phyloP scores from a whole-genome alignment of 1,140 invertebrate genomes.

The Zaprionus kolodkinae region DNA sequence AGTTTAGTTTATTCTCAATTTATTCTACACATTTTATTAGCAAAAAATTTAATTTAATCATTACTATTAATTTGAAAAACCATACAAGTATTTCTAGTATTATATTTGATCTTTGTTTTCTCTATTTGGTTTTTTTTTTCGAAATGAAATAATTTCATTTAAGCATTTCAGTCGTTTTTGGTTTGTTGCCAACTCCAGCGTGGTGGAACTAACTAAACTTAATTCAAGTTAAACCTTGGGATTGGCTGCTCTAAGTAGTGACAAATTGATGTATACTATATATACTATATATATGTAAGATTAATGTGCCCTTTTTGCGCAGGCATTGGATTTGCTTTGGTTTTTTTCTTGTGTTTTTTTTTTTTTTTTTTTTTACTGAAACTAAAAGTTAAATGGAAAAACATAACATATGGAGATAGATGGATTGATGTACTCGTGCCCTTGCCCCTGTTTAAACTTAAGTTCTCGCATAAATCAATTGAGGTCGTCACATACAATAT shows the following conservation, averaged over 20 bases:
- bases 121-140: constrained; percentile 45
- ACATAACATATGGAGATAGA: constrained; percentile 15
- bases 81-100: constrained; percentile 38
- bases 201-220: constrained; percentile 28
- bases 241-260: constrained; percentile 48
- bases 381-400: constrained; percentile 14
- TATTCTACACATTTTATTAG: constrained; percentile 61
- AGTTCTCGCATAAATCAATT: constrained; percentile 8
- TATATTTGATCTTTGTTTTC: constrained; percentile 46
- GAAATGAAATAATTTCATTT: constrained; percentile 78
- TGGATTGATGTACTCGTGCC: neutral
- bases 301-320: constrained; percentile 17
- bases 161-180: constrained; percentile 77
- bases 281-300: constrained; percentile 24
- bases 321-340: constrained; percentile 74
- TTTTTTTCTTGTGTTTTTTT: too few relatives aligned
- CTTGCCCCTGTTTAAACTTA: constrained; percentile 14
- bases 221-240: constrained; percentile 27
- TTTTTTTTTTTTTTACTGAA: constrained; percentile 60
- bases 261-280: constrained; percentile 46
- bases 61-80: constrained; percentile 54
- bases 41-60: constrained; percentile 53
- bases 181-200: constrained; percentile 21
- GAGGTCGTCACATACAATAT: constrained; percentile 52
- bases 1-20: constrained; percentile 34